Conservation (phyloP, 2,888 invertebrate genomes). For the Sialis fuliginosa region DNA sequence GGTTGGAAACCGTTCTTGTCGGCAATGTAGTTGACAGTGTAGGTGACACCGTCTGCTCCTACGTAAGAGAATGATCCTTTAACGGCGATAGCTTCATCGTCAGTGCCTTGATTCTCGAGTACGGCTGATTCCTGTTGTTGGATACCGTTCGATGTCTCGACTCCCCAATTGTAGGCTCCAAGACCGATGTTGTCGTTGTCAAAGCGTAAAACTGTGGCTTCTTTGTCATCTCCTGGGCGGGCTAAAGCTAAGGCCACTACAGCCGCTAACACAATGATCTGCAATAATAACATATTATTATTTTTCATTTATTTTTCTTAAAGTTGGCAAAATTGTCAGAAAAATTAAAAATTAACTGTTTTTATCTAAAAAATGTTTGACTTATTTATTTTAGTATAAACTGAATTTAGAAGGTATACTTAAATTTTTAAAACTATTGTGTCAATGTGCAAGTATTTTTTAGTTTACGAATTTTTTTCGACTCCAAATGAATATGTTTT, state of each 20-base stretch:
- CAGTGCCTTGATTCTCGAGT: conserved; percentile 25
- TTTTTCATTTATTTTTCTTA: too few relatives aligned
- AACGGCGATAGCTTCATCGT: conserved; percentile 25
- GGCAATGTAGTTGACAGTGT: conserved; percentile 30
- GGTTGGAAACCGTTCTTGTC: conserved; percentile 37
- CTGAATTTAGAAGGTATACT: too few relatives aligned
- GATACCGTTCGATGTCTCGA: conserved; percentile 26
- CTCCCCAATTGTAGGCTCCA: conserved; percentile 35
- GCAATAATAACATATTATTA: not conserved
- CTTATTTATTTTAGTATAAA: too few relatives aligned
- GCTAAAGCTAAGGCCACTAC: conserved; percentile 11
- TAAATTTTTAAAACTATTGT: too few relatives aligned
- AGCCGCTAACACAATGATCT: conserved; percentile 10
- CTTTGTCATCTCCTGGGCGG: conserved; percentile 14
- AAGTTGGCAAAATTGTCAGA: too few relatives aligned
- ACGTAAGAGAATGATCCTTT: conserved; percentile 28
- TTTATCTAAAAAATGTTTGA: too few relatives aligned
- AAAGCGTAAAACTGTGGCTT: conserved; percentile 32
- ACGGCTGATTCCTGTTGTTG: conserved; percentile 17
- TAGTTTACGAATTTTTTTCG: too few relatives aligned
- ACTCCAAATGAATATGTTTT: too few relatives aligned
- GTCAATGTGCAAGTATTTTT: too few relatives aligned
- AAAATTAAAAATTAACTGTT: too few relatives aligned
- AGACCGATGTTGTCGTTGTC: conserved; percentile 38
- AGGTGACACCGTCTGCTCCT: conserved; percentile 29